These are phyloP conservation scores for Eilema caniola DNA, from an alignment of 2,888 invertebrate genomes.

Conservation along the genomic window DNA sequence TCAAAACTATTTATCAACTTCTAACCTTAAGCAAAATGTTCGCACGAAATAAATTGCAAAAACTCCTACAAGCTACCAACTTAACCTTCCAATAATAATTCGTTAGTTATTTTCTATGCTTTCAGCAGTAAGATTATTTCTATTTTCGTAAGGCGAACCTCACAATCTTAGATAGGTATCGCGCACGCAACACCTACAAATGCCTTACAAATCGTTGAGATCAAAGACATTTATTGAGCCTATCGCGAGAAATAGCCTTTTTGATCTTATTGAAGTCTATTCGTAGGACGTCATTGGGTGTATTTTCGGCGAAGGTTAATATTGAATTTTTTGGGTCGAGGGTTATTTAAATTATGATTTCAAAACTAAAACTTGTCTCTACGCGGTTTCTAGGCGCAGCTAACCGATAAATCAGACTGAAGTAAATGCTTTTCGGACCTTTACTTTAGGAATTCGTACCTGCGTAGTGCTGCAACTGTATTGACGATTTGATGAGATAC, in stretches of 20 bases:
- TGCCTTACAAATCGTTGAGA: slow-evolving; percentile 48
- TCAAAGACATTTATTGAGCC: slow-evolving; percentile 41
- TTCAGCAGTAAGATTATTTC: slow-evolving; percentile 45
- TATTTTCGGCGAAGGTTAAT: slow-evolving; percentile 25
- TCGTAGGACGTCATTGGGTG: slow-evolving; percentile 31
- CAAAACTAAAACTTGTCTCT: background rate
- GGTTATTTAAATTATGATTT: background rate
- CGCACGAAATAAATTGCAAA: background rate
- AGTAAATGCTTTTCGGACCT: background rate
- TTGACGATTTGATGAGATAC: too few relatives aligned
- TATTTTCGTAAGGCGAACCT: slow-evolving; percentile 44
- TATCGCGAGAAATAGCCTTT: slow-evolving; percentile 40
- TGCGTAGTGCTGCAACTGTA: too few relatives aligned
- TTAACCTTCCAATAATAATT: slow-evolving; percentile 28
- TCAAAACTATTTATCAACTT: background rate
- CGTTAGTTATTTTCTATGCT: slow-evolving; percentile 38
- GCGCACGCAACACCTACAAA: slow-evolving; percentile 44
- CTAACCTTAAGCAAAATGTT: background rate
- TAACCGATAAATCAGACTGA: background rate
- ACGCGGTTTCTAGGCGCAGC: background rate
- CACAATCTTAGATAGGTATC: slow-evolving; percentile 46
- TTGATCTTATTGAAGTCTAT: slow-evolving; percentile 38
- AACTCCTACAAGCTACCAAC: background rate
- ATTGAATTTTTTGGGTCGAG: slow-evolving; percentile 2
- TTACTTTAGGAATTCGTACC: too few relatives aligned